Evolutionary conservation across 2,888 invertebrate genomes (phyloP), one percentile per base, ranked within the genome.

Genomic region (Caenorhabditis zanzibari): DNA sequence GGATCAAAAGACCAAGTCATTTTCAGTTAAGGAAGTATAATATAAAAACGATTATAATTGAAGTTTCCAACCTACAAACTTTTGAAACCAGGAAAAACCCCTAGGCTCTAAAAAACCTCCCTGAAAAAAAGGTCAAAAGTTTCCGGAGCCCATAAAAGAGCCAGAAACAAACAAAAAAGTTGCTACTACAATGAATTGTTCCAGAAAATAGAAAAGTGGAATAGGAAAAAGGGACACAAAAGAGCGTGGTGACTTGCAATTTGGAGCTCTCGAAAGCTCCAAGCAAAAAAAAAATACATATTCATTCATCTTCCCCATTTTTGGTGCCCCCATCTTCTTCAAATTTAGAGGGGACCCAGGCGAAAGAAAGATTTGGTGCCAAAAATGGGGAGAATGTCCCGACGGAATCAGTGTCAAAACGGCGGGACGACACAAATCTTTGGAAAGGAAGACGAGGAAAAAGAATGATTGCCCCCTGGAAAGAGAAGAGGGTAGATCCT

Each of bases 391-490:
- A 26, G 54, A 24, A 61, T 71, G 68, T 79, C 79, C 79, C 79
- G 54, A 32, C 47, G 79, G 77, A 77, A 77, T 77, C 77, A 77
- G 77, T 77, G 76, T 77, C 76, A 69, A 56, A 63, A 41, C 32
- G n/a, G 47, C 6, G 38, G 44, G 76, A n/a, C 59, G 76, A 68
- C 64, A 64, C 56, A 61, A 68, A 66, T 59, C 72, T 49, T 22
- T 22, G 9, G 22, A 41, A 19, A 56, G 61, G 69, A 54, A 59
- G 68, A 54, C 41, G 56, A 32, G 28, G n/a, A n/a, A 56, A 68
- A 77, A 77, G 77, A 77, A 77, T 69, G 69, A 71, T 76, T 76
- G 76, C 76, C 76, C 76, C 76, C 68, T 61, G 63, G 38, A 59
- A 71, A 58, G 32, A 58, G 54, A n/a, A 24, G 54, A 58, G 64